Evolutionary conservation across 1,140 invertebrate genomes (phyloP).

Genomic region (Rhopalosiphum padi): DNA sequence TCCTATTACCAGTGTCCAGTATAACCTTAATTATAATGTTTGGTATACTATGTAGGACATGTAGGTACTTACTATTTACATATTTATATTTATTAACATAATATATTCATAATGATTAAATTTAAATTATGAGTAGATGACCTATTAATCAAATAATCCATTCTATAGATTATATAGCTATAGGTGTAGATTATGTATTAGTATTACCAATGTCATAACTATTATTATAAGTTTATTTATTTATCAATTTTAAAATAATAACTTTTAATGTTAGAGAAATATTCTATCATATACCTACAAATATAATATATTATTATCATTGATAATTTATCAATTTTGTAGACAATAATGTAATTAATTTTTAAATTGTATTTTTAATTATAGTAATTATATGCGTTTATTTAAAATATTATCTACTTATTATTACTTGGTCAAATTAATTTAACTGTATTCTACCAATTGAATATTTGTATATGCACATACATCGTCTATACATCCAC

Average conservation of each 20-base stretch:
- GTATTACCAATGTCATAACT: not conserved
- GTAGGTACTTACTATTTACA: too few species aligned
- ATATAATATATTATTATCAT: too few species aligned
- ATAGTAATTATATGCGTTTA: not conserved
- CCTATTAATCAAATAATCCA: not conserved
- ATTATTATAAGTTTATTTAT: not conserved
- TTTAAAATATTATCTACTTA: not conserved
- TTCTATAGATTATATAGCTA: not conserved
- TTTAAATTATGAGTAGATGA: not conserved
- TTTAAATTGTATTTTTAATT: not conserved
- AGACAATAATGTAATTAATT: not conserved
- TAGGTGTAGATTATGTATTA: not conserved
- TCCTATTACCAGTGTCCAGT: not conserved
- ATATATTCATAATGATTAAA: not conserved
- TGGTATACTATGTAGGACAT: not conserved
- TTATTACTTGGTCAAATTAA: not conserved
- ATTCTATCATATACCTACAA: not conserved
- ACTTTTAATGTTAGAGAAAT: not conserved
- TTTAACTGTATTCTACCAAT: not conserved
- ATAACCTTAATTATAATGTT: not conserved
- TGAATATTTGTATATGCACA: not conserved
- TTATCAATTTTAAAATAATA: not conserved
- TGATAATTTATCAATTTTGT: not conserved
- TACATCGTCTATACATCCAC: not conserved
- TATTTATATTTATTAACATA: too few species aligned